Evolutionary conservation across 2,797 vertebrate genomes (phyloP), one percentile per base, ranked within the genome.

Genomic region (Anolis apletophallus): DNA sequence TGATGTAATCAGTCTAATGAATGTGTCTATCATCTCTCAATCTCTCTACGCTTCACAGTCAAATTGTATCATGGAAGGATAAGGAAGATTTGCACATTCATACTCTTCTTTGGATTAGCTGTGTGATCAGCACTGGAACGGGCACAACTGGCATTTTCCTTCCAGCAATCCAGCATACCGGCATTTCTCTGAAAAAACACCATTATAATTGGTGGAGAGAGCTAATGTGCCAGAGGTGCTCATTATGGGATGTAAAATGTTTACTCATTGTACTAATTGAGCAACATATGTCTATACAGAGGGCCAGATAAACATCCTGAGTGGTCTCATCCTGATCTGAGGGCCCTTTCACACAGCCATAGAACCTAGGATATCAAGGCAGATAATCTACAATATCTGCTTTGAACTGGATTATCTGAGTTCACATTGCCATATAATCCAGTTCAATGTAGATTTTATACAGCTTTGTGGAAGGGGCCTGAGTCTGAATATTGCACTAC

Each of bases 41-140:
- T 85, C 55, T 72, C 54, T 61, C n/a, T 50, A 64, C 40, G 80
- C 57, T 80, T 61, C 69, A 80, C 40, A 26, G 14, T 59, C 68
- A 74, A 80, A 64, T 74, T 54, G 40, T 52, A 80, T 80, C 72
- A 67, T 54, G 0, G 0, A 46, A 59, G 81, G 23, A 78, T 71
- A 16, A 11, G 13, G 84, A 40, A 88, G 57, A 88, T 32, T 11
- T 59, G 29, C 14, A 88, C 89, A 78, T 34, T 23, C 84, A 92
- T 52, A 85, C 23, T 17, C 29, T 29, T 83, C 52, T 59, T 46
- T 40, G 21, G 21, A 71, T 32, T 69, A 55, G 81, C 69, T n/a
- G 34, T 50, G 76, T 52, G 61, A 73, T 80, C 77, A 50, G 36
- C 54, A 72, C 40, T 80, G 77, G 55, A 74, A 59, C 3, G 80